Conservation (phyloP, 2,888 invertebrate species). For the Eupithecia vulgata region DNA sequence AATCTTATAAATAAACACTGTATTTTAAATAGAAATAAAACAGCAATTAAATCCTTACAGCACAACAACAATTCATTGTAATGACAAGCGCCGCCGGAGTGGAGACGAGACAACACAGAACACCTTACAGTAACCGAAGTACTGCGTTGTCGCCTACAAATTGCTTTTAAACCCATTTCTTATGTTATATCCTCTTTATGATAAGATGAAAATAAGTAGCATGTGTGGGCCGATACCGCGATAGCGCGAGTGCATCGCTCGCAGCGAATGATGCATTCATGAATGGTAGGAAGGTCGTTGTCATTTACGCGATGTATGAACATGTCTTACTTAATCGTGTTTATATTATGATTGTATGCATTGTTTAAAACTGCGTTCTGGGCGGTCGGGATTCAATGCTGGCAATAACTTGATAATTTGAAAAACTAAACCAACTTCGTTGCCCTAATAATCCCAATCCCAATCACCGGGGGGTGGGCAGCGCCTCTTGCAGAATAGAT, state of each 20-base stretch:
- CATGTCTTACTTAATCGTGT: constrained; percentile 73
- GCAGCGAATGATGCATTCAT: constrained; percentile 70
- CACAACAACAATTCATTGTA: constrained; percentile 33
- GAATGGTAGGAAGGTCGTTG: constrained; percentile 73
- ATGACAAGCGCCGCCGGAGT: constrained; percentile 38
- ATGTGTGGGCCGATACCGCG: constrained; percentile 73
- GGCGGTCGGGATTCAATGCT: constrained; percentile 5
- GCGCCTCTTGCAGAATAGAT: too few relatives aligned
- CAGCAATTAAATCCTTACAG: constrained; percentile 12
- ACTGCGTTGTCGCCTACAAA: constrained; percentile 45
- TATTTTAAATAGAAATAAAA: background rate
- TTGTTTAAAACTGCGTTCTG: constrained; percentile 50
- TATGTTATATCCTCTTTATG: constrained; percentile 63
- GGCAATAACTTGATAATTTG: too few relatives aligned
- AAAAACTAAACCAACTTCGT: too few relatives aligned
- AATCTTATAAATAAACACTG: background rate
- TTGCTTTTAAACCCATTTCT: constrained; percentile 50
- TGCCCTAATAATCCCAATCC: too few relatives aligned
- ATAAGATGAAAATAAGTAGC: constrained; percentile 69
- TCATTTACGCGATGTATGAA: constrained; percentile 65
- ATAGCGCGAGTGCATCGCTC: constrained; percentile 68
- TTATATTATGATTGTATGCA: constrained; percentile 63
- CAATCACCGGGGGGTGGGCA: too few relatives aligned
- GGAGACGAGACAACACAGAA: constrained; percentile 27
- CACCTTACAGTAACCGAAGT: constrained; percentile 5